phyloP scores from a whole-genome alignment of 2,113 vertebrate genomes.

The Rynchops niger region DNA sequence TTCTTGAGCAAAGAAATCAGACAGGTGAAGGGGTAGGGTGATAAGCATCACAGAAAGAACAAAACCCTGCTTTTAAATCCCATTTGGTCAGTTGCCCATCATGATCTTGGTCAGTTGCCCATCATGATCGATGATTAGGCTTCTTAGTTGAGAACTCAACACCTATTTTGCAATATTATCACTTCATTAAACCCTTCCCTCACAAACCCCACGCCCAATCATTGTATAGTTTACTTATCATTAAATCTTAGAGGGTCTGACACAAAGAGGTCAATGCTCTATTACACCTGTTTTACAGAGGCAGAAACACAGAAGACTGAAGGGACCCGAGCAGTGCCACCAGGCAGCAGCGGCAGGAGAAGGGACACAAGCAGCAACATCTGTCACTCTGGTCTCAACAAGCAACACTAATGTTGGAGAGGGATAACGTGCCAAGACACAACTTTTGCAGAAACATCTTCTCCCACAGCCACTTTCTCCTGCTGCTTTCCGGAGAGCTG shows the following conservation, averaged over 20 bases:
- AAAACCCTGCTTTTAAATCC: slow-evolving; percentile 24
- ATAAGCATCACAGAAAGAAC: slow-evolving; percentile 52
- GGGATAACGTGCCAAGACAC: fast-evolving
- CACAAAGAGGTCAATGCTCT: neutral
- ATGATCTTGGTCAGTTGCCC: slow-evolving; percentile 37
- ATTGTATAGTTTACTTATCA: neutral
- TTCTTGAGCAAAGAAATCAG: slow-evolving; percentile 46
- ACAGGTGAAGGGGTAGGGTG: neutral
- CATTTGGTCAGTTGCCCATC: slow-evolving; percentile 39
- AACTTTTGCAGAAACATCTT: neutral
- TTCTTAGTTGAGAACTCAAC: slow-evolving; percentile 24
- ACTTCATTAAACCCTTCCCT: slow-evolving; percentile 42
- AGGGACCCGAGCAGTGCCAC: neutral
- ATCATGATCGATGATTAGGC: slow-evolving; percentile 40
- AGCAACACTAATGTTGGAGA: neutral
- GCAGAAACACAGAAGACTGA: neutral
- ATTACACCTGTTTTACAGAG: slow-evolving; percentile 18
- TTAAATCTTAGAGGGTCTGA: slow-evolving; percentile 6
- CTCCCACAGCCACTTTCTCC: neutral
- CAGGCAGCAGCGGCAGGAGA: neutral
- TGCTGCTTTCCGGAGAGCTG: neutral
- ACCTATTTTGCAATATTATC: slow-evolving; percentile 59
- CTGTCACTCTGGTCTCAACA: neutral
- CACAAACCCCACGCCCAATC: slow-evolving; percentile 2
- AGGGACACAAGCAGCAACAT: neutral